phyloP scores from a whole-genome alignment of 2,797 vertebrate species.

The Lates japonicus region DNA sequence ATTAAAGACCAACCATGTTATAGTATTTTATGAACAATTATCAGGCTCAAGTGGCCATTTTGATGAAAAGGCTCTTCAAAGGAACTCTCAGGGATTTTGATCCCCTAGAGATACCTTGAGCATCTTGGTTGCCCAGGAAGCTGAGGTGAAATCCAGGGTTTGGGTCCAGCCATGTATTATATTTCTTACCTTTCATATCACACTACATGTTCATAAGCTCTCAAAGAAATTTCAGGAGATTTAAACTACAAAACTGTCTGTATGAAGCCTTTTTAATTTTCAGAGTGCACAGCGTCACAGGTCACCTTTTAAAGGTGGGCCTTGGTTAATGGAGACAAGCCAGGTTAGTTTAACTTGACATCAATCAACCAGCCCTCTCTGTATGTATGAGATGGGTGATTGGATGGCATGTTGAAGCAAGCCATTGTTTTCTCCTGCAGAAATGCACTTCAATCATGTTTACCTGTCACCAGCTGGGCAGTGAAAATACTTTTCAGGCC shows the following conservation, averaged over 20 bases:
- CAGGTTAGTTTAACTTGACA: constrained; percentile 44
- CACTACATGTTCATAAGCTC: neutral
- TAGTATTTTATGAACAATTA: neutral
- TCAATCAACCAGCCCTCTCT: constrained; percentile 60
- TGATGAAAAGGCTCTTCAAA: constrained; percentile 17
- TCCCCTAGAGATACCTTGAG: neutral
- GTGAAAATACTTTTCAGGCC: constrained; percentile 28
- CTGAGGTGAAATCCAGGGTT: neutral
- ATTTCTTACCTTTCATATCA: neutral
- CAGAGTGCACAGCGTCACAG: neutral
- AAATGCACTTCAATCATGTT: constrained; percentile 64
- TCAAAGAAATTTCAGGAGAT: neutral
- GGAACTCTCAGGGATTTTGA: constrained; percentile 4
- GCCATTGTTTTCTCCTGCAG: constrained; percentile 51
- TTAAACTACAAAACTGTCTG: neutral
- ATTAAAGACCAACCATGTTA: neutral
- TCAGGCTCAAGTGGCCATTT: neutral
- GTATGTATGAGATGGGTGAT: constrained; percentile 70
- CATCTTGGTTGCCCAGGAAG: neutral
- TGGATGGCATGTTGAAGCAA: constrained; percentile 57
- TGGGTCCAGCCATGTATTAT: neutral
- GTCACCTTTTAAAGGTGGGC: constrained; percentile 30
- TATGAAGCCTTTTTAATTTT: constrained; percentile 13
- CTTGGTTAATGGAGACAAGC: neutral
- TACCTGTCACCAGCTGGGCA: constrained; percentile 56